Base-by-base conservation (phyloP, 2,113 vertebrate species). In the Danio rerio region DNA sequence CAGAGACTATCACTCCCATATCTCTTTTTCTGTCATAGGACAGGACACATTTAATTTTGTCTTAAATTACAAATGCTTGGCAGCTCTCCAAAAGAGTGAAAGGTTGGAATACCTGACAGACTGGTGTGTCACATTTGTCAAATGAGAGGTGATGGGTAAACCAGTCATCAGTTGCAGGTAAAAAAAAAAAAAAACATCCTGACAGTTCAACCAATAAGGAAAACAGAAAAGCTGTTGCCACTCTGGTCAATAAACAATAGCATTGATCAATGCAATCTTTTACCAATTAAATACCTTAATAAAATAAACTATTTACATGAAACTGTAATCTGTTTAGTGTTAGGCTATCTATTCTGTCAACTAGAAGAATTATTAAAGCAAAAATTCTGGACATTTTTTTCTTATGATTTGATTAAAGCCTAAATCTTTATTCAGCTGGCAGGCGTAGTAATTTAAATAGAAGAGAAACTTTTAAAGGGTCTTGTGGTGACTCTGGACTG, bases 61-160 rank as follows among this genome's bases (percentile, higher is more conserved):
- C 87, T 86, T 83, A 75, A 81, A 87, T 87, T 86, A 82, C 85
- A 85, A 88, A 80, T 84, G 81, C 65, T 85, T 88, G 85, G 85
- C 82, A 71, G 84, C 9, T 18, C 58, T 85, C 80, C 87, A 84
- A 63, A 80, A 73, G 81, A 77, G 66, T 77, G 72, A 70, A 76
- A 75, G 70, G 50, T 20, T 40, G 16, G 42, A 47, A 76, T 75
- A 77, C 83, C 80, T 83, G 75, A 86, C 79, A 80, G 80, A 58
- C 84, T 83, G 68, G 82, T 83, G 81, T 86, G 88, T 81, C 81
- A 71, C 77, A 80, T 84, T 81, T 82, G 68, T 81, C 68, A 86
- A 87, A 89, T 86, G 84, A 87, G 84, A 87, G 55, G 79, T 85
- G 88, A 87, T 84, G 52, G 84, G 72, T 84, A 50, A 83, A 66